Percentiles rank a stretch among this genome's conserved stretches.
phyloP scores from a whole-genome alignment of 2,888 invertebrate species.

The Nycteola revayana region DNA sequence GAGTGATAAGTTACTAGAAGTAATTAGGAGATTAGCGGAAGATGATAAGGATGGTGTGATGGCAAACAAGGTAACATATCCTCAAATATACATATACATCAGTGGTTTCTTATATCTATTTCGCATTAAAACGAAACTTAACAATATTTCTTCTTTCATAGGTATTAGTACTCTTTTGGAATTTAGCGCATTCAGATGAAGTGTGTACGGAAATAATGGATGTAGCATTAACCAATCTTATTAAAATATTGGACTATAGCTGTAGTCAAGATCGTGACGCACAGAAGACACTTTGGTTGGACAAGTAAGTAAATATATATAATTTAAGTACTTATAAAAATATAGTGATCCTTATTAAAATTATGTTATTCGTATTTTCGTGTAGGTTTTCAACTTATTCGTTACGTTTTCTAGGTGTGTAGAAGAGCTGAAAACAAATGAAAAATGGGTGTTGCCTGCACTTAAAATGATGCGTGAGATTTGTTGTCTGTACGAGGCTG shows the following conservation, averaged over 20 bases:
- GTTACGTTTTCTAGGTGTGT: constrained; percentile 89
- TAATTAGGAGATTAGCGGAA: constrained; percentile 96
- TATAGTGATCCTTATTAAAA: no score
- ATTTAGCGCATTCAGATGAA: constrained; percentile 97
- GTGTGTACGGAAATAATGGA: constrained; percentile 98
- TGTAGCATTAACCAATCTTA: constrained; percentile 96
- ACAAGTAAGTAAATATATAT: constrained; percentile 81
- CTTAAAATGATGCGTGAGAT: constrained; percentile 97
- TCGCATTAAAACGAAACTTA: no score
- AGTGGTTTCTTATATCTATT: no score
- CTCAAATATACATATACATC: no score
- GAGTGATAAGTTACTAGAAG: constrained; percentile 95
- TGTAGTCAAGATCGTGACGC: constrained; percentile 98
- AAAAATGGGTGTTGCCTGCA: constrained; percentile 96
- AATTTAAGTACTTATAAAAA: no score
- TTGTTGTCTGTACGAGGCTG: constrained; percentile 95
- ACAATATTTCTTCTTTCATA: constrained; percentile 39
- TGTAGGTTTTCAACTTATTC: no score
- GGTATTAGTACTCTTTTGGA: constrained; percentile 97
- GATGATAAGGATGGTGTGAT: constrained; percentile 99
- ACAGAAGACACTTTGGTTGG: constrained; percentile 97
- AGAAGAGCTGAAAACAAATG: constrained; percentile 94
- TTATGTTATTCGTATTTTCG: neutral
- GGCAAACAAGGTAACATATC: constrained; percentile 92
- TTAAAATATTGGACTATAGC: constrained; percentile 98